Evolutionary conservation across 1,140 invertebrate species (phyloP).

Genomic region (Cydia splendana): DNA sequence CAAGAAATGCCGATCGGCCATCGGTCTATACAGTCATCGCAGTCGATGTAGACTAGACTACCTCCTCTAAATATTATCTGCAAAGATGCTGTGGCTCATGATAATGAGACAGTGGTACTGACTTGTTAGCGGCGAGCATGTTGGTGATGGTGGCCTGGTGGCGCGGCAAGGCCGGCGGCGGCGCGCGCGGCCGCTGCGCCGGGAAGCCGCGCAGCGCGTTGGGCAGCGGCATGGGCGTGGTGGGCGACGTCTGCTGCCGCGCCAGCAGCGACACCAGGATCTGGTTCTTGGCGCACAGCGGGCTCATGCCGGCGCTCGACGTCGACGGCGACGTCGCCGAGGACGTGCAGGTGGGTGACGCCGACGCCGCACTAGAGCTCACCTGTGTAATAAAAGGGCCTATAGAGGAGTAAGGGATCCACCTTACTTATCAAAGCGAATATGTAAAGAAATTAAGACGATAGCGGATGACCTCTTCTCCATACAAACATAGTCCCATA

Average conservation of each 20-base stretch:
- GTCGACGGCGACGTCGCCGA: constrained; percentile 54
- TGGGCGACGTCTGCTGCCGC: constrained; percentile 87
- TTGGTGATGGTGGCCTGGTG: constrained; percentile 60
- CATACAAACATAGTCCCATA: no score
- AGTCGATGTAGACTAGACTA: no score
- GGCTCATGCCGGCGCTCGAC: constrained; percentile 81
- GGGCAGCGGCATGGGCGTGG: constrained; percentile 73
- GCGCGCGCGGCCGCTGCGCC: constrained; percentile 45
- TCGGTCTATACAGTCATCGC: no score
- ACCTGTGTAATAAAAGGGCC: constrained; percentile 49
- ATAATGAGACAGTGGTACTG: constrained; percentile 39
- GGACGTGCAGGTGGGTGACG: constrained; percentile 50
- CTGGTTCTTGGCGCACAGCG: constrained; percentile 90
- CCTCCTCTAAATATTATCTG: no score
- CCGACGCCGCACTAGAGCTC: constrained; percentile 59
- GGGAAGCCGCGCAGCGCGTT: constrained; percentile 63
- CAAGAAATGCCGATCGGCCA: no score
- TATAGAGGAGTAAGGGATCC: neutral
- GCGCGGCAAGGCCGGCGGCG: constrained; percentile 46
- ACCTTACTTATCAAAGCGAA: no score
- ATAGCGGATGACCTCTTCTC: no score
- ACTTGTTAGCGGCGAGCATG: constrained; percentile 66
- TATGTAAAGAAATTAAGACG: no score
- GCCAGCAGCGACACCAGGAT: constrained; percentile 92
- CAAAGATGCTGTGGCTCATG: no score